phyloP scores from a whole-genome alignment of 2,113 vertebrate species.

The Hippocampus comes region DNA sequence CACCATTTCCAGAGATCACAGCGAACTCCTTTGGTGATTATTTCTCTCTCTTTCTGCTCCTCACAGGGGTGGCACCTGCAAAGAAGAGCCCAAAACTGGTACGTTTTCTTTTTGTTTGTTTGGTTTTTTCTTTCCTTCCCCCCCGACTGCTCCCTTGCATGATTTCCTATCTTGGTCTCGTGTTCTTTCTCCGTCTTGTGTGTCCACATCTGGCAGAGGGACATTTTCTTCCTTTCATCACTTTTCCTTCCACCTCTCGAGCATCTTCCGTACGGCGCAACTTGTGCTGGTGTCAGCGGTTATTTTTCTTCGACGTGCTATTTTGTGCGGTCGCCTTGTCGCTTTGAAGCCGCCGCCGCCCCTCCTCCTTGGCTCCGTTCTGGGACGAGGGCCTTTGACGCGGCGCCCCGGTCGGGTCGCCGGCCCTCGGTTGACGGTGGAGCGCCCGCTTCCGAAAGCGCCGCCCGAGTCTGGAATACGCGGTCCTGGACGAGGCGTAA shows the following conservation, averaged over 20 bases:
- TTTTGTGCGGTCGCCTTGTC: constrained; percentile 37
- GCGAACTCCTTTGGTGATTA: constrained; percentile 50
- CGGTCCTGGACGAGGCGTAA: constrained; percentile 24
- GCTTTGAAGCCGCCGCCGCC: constrained; percentile 16
- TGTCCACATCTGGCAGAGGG: constrained; percentile 6
- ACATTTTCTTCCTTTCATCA: neutral
- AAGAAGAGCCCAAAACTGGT: constrained; percentile 99
- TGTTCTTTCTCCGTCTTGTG: constrained; percentile 6
- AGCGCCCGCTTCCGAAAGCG: constrained; percentile 22
- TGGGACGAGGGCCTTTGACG: constrained; percentile 54
- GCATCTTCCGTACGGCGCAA: constrained; percentile 22
- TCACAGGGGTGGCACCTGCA: constrained; percentile 89
- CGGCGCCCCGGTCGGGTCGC: constrained; percentile 50
- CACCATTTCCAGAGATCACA: too few relatives aligned
- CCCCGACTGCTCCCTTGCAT: neutral
- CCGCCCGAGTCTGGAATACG: constrained; percentile 18
- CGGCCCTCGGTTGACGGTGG: constrained; percentile 46
- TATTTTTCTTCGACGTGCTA: constrained; percentile 38
- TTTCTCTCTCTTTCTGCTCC: constrained; percentile 62
- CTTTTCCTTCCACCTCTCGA: neutral
- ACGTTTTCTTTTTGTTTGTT: constrained; percentile 66
- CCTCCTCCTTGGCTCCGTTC: constrained; percentile 10
- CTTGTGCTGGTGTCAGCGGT: constrained; percentile 39
- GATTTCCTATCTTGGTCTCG: neutral
- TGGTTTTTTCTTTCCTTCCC: too few relatives aligned